Percentiles rank a stretch among this genome's conserved stretches.
Conservation (phyloP, 2,113 vertebrate species). For the Dipodomys ordii region DNA sequence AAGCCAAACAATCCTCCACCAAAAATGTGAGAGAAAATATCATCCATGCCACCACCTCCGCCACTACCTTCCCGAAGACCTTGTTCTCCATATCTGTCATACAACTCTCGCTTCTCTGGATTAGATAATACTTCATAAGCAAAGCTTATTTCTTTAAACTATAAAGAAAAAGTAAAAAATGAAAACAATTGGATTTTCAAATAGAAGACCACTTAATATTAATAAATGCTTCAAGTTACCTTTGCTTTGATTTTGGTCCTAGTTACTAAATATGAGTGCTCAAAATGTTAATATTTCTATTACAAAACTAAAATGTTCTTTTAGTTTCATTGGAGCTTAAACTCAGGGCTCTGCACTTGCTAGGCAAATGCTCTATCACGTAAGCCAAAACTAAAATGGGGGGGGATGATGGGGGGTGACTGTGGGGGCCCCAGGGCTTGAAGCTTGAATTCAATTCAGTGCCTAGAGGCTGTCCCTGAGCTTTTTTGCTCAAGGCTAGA, state of each 20-base stretch:
- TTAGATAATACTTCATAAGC: conserved; percentile 98
- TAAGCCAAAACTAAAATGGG: no score
- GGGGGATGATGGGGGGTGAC: no score
- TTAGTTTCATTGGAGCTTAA: no score
- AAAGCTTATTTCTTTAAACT: conserved; percentile 99
- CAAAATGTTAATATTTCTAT: background rate
- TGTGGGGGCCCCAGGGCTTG: no score
- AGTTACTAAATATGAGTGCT: background rate
- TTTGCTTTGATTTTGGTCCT: conserved; percentile 10
- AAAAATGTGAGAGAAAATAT: conserved; percentile 99
- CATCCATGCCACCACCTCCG: conserved; percentile 97
- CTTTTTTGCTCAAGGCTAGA: no score
- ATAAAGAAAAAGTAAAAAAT: conserved; percentile 62
- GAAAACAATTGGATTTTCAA: conserved; percentile 56
- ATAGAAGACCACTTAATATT: background rate
- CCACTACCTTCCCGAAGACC: conserved; percentile 97
- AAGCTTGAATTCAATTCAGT: no score
- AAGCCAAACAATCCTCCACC: conserved; percentile 98
- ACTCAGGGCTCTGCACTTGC: no score
- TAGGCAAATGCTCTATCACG: no score
- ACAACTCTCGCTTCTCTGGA: conserved; percentile 97
- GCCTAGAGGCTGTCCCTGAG: no score
- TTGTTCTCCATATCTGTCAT: conserved; percentile 98
- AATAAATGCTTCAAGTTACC: background rate
- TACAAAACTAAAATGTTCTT: background rate